Base-by-base conservation (phyloP, 2,797 vertebrate genomes). In the Ctenochaetus hawaiiensis region DNA sequence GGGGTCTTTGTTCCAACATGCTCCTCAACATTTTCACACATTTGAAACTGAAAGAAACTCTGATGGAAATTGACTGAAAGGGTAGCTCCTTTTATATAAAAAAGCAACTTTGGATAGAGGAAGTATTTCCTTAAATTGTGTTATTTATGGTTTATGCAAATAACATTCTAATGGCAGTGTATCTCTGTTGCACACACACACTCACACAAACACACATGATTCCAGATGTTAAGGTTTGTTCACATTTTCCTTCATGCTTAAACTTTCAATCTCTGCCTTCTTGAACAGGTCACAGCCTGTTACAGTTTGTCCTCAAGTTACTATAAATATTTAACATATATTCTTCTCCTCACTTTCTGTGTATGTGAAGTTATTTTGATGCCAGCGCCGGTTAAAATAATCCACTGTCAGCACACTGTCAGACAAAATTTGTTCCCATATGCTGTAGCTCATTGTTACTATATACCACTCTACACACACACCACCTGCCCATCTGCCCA, bases 181-280 rank as follows among this genome's bases (percentile, higher is more conserved):
- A 41, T 41, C 53, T 11, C 39, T 41, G 11, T 41, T 54, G 52
- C 49, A 63, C n/a, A 54, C 37, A 18, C 63, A 63, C 63, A 54
- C 20, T 52, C 14, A 44, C 45, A 12, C 41, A 37, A 22, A 76
- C 14, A 48, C 48, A 30, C 5, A 8, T 12, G 20, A 65, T 59
- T 48, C 39, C 56, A 66, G 44, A 30, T 75, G 69, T 58, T 62
- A 61, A 52, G 67, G 65, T 80, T 77, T 70, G 49, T 13, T 77
- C 58, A 69, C 5, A 22, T 41, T 58, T 13, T 26, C 44, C n/a
- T 47, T 11, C 51, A 56, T 44, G 52, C 58, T 13, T 68, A 70
- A 45, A 76, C 52, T 6, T 51, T 58, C 54, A 17, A 72, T 41
- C 52, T 43, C 7, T 20, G 26, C 14, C 39, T 61, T 57, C 51